A percentile compares a stretch with the other conserved stretches of the same genome.
phyloP scores from a whole-genome alignment of 2,113 vertebrate species.

The Cavia porcellus region DNA sequence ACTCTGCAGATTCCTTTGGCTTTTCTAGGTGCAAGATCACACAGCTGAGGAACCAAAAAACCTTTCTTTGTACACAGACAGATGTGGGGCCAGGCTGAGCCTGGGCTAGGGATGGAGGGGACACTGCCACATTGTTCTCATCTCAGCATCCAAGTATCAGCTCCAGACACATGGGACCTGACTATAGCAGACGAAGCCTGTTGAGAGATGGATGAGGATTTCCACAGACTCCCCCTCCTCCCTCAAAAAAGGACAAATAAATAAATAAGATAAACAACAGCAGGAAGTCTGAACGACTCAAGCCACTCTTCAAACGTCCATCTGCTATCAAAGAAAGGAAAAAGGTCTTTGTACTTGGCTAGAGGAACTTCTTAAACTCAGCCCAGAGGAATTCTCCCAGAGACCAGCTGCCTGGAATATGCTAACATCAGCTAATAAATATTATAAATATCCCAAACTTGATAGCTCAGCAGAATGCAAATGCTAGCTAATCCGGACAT shows the following conservation, averaged over 20 bases:
- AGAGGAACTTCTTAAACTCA: constrained; percentile 58
- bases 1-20: background rate
- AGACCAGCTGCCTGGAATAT: constrained; percentile 52
- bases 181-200: background rate
- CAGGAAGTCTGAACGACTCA: constrained; percentile 12
- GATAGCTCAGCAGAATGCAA: constrained; percentile 60
- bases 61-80: background rate
- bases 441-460: constrained; percentile 53
- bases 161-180: background rate
- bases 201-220: constrained; percentile 22
- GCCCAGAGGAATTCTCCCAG: constrained; percentile 57
- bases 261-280: background rate
- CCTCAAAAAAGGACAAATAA: background rate
- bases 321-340: constrained; percentile 32
- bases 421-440: constrained; percentile 62
- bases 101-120: background rate
- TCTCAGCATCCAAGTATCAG: background rate
- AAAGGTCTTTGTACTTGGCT: constrained; percentile 63
- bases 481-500: constrained; percentile 24
- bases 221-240: background rate
- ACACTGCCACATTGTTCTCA: background rate
- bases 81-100: background rate
- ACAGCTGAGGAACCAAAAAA: background rate
- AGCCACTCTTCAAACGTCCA: background rate
- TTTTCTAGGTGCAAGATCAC: background rate